Percentiles rank a stretch among this genome's conserved stretches.
phyloP scores from a whole-genome alignment of 2,797 vertebrate genomes.

The Rallus crepitans region DNA sequence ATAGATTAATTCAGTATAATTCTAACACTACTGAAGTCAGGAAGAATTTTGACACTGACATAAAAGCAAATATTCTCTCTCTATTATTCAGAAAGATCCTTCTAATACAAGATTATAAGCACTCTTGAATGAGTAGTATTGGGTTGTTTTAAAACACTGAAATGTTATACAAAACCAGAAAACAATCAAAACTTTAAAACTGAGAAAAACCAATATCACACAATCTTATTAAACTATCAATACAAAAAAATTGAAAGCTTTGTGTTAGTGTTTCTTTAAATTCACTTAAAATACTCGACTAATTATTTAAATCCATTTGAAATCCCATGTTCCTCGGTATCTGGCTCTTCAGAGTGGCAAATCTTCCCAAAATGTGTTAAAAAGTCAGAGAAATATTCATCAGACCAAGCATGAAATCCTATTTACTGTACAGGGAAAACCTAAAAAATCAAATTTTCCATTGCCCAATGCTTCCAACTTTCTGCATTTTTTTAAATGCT shows the following conservation, averaged over 20 bases:
- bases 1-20: not conserved
- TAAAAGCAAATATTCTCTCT: not conserved
- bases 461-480: not conserved
- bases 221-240: not conserved
- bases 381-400: slow-evolving; percentile 9
- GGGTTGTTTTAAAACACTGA: not conserved
- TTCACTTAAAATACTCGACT: not conserved
- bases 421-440: not conserved
- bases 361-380: not conserved
- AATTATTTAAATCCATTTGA: not conserved
- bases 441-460: not conserved
- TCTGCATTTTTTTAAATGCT: not conserved
- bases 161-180: not conserved
- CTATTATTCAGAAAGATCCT: not conserved
- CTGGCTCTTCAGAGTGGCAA: not conserved
- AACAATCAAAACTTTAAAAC: not conserved
- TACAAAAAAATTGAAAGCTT: not conserved
- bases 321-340: not conserved
- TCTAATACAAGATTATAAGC: not conserved
- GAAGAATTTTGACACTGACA: not conserved
- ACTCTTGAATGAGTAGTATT: not conserved
- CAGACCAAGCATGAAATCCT: not conserved
- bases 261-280: not conserved
- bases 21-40: not conserved
- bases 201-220: not conserved